Base-by-base conservation (phyloP, 2,797 vertebrate species). In the Hydrocynus forskahlii region DNA sequence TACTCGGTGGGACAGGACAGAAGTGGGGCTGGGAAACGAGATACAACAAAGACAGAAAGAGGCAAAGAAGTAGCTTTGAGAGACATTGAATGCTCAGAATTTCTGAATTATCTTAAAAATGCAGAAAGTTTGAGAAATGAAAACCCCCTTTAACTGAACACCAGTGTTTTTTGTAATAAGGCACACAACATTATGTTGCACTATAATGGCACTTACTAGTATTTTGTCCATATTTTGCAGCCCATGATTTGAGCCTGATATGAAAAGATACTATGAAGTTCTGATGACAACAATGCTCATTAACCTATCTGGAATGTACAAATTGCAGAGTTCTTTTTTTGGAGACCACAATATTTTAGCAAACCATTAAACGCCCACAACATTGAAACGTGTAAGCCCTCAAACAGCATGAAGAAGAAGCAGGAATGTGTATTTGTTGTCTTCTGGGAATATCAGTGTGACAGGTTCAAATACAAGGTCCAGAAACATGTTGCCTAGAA, bases 401-500 rank as follows among this genome's bases (percentile, higher is more conserved):
- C 55, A 76, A 81, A 71, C 7, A 25, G 66, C 43, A 35, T 70
- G 10, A 38, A 66, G 43, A 80, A 73, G 86, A 79, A 81, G 63
- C 81, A 71, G 69, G 67, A 83, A 55, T 80, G 64, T 63, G 76
- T 87, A 84, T 83, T 75, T 87, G 87, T 85, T 86, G 83, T 86
- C 63, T 80, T 81, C 74, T 55, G 35, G 73, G 75, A 82, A 80
- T 80, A 82, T 86, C 83, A 80, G 83, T 86, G 80, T 86, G 87
- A 88, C 83, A 82, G 83, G 87, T 86, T 86, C 82, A 79, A 85
- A 81, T 81, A 78, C 81, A 82, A 79, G 79, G 83, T 88, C 77
- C 76, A 83, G 83, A 83, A 83, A 85, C 80, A 84, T 84, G 87
- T 86, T 88, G 85, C 85, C 80, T 84, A 81, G 87, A 85, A 85